Evolutionary conservation across 2,113 vertebrate species (phyloP), one percentile per base, ranked within the genome.

Genomic region (Pseudorasbora parva): DNA sequence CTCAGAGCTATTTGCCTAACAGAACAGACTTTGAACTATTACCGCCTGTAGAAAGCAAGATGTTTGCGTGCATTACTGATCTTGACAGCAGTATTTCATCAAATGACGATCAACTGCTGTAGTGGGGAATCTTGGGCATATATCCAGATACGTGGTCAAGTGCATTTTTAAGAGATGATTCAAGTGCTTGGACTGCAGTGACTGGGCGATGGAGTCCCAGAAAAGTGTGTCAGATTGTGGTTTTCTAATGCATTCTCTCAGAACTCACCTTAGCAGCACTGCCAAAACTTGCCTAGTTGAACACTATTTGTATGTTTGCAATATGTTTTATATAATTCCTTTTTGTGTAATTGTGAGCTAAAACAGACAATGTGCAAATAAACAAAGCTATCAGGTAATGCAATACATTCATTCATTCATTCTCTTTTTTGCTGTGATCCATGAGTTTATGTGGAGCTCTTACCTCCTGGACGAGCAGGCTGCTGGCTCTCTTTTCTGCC

Each of bases 401-500:
- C 51, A 21, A 5, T 47, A n/a, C n/a, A 81, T 60, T n/a, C 23
- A 54, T 66, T n/a, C 23, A 43, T 66, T 47, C 33, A 15, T 17
- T n/a, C 2, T 19, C 15, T 9, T 8, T 60, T 41, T 73, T 25
- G 17, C 15, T 37, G 17, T 41, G 64, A 68, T 21, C 8, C 17
- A 37, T 21, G 8, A 68, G 8, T 59, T 6, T 30, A 57, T 57
- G 21, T 33, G 57, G 33, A n/a, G 54, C 12, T 80, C 88, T 94
- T 95, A 99, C 98, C 97, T 99, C 97, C 77, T 95, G 98, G 56
- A 98, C 97, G 88, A 99, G 97, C 74, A 99, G 93, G 66, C 95
- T 97, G 73, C 95, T 93, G 37, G 97, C 97, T 84, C 96, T 96
- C 86, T 96, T 96, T 88, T 96, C 95, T 0, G 98, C 98, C 1